phyloP scores from a whole-genome alignment of 2,797 vertebrate species.

The Lagodon rhomboides region DNA sequence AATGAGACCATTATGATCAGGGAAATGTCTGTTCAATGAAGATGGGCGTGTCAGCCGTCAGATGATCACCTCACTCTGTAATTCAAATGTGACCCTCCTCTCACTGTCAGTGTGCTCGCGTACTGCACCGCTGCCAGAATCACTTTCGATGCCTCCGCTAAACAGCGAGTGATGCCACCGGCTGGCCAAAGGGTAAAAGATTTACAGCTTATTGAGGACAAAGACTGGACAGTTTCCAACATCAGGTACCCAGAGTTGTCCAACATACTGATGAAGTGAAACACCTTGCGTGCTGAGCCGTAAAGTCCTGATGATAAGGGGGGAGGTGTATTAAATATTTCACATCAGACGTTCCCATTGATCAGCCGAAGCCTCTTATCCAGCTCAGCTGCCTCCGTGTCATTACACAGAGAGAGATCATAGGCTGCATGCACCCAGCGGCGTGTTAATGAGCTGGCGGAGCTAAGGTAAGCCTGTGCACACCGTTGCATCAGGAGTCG shows the following conservation, averaged over 20 bases:
- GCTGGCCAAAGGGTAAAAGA: neutral
- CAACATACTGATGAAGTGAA: slow-evolving; percentile 4
- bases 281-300: slow-evolving; percentile 19
- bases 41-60: slow-evolving; percentile 24
- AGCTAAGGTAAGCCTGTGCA: slow-evolving; percentile 51
- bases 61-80: slow-evolving; percentile 14
- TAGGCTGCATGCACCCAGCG: slow-evolving; percentile 49
- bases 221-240: neutral
- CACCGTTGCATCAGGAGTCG: slow-evolving; percentile 50
- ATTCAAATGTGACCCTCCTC: neutral
- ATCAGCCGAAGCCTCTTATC: slow-evolving; percentile 61
- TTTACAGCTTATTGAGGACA: slow-evolving; percentile 9
- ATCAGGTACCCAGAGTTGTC: neutral
- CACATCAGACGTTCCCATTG: slow-evolving; percentile 53
- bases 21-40: slow-evolving; percentile 32
- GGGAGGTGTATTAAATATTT: slow-evolving; percentile 48
- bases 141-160: neutral
- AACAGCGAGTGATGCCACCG: neutral
- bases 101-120: neutral
- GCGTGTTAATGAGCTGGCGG: slow-evolving; percentile 57
- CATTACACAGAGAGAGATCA: slow-evolving; percentile 59
- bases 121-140: slow-evolving; percentile 13
- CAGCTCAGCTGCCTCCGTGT: slow-evolving; percentile 58
- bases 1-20: slow-evolving; percentile 43
- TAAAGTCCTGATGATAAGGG: slow-evolving; percentile 19